Conservation (phyloP, 2,888 invertebrate species). For the Calliopum simillimum region DNA sequence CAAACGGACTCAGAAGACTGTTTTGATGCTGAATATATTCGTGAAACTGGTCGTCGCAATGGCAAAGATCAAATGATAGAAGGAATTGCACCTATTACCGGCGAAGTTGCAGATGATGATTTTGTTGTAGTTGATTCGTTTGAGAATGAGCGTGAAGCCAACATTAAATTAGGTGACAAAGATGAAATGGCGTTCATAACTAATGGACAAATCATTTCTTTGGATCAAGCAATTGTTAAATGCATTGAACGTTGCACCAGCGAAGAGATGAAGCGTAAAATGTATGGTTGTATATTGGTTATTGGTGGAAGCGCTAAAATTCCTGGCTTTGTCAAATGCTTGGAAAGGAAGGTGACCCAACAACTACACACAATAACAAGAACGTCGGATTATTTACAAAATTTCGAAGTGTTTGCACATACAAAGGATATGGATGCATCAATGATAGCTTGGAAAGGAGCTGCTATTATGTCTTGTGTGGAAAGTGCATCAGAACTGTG, state of each 20-base stretch:
- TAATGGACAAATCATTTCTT: conserved; percentile 83
- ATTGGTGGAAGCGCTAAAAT: conserved; percentile 94
- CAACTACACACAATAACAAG: conserved; percentile 73
- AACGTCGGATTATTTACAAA: conserved; percentile 72
- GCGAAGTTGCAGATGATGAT: conserved; percentile 74
- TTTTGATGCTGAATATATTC: conserved; percentile 90
- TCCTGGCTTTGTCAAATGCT: conserved; percentile 85
- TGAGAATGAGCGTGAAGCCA: conserved; percentile 55
- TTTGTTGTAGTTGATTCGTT: conserved; percentile 75
- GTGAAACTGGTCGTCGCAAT: conserved; percentile 79
- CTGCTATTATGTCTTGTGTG: conserved; percentile 90
- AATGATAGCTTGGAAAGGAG: conserved; percentile 94
- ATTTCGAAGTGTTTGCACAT: conserved; percentile 88
- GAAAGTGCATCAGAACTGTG: conserved; percentile 94
- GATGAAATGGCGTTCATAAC: conserved; percentile 73
- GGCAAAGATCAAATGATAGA: conserved; percentile 67
- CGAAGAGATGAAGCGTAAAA: conserved; percentile 91
- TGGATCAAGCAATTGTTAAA: conserved; percentile 91
- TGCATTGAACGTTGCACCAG: conserved; percentile 91
- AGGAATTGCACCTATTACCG: conserved; percentile 66
- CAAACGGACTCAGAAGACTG: conserved; percentile 89
- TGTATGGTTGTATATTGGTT: conserved; percentile 92
- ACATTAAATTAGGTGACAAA: conserved; percentile 69
- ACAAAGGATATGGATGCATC: conserved; percentile 94
- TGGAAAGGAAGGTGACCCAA: conserved; percentile 86